phyloP scores from a whole-genome alignment of 2,113 vertebrate species.

The Ranitomeya imitator region DNA sequence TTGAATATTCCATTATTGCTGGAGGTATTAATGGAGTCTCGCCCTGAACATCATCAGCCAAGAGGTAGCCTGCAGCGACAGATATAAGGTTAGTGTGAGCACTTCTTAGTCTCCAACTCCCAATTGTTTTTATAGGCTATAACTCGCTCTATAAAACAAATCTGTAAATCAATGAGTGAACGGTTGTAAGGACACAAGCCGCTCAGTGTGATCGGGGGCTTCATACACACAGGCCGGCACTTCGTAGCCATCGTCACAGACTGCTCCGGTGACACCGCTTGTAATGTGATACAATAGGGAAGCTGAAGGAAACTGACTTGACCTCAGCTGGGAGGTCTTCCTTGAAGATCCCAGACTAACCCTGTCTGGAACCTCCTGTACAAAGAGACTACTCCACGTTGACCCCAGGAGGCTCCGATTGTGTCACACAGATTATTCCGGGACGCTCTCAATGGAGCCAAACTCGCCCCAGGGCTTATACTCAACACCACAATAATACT shows the following conservation, averaged over 20 bases:
- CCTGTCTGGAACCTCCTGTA: neutral
- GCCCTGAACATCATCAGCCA: slow-evolving; percentile 98
- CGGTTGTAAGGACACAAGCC: neutral
- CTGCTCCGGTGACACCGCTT: neutral
- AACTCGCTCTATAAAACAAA: neutral
- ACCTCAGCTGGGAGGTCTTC: slow-evolving; percentile 4
- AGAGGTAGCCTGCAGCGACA: slow-evolving; percentile 84
- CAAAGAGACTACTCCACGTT: neutral
- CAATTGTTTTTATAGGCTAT: neutral
- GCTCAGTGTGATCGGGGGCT: neutral
- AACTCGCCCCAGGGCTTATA: neutral
- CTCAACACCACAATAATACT: neutral
- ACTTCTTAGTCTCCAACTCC: neutral
- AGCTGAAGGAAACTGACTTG: neutral
- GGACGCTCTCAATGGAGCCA: neutral
- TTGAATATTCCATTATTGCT: slow-evolving; percentile 98
- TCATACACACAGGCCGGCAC: neutral
- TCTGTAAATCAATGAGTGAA: neutral
- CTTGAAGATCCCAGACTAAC: slow-evolving; percentile 17
- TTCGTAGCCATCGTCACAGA: neutral
- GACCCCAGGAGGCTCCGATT: neutral
- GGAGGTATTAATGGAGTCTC: slow-evolving; percentile 97
- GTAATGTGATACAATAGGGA: slow-evolving; percentile 14
- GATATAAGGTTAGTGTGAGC: neutral
- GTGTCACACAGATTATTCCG: neutral